Evolutionary conservation across 2,113 vertebrate species (phyloP).

Genomic region (Lagopus muta): DNA sequence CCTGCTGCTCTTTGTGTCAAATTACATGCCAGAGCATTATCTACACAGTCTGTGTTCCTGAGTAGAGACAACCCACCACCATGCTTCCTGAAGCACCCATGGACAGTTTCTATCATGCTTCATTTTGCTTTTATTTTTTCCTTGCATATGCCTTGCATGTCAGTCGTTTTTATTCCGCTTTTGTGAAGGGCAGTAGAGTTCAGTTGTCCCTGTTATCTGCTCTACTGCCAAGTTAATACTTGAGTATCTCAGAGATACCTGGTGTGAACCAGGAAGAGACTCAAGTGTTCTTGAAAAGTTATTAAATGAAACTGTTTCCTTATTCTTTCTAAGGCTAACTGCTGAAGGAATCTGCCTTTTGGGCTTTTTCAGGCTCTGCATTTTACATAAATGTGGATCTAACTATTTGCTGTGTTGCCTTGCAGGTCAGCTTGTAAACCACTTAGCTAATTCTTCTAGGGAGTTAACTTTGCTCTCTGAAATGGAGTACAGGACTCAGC

Average conservation of each 20-base stretch:
- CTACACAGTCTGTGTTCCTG: not conserved
- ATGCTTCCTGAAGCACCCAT: not conserved
- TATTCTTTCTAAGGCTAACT: not conserved
- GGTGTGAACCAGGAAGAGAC: not conserved
- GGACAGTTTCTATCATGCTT: not conserved
- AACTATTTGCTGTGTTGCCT: not conserved
- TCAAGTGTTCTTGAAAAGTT: not conserved
- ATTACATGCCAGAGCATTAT: rapidly evolving
- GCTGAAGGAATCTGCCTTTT: rapidly evolving
- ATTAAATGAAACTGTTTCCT: rapidly evolving
- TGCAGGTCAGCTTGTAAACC: slow-evolving; percentile 40
- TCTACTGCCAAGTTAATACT: not conserved
- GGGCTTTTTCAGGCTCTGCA: not conserved
- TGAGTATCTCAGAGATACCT: rapidly evolving
- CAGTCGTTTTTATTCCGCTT: rapidly evolving
- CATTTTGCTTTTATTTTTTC: not conserved
- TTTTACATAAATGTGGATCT: not conserved
- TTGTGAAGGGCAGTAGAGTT: not conserved
- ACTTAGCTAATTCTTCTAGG: not conserved
- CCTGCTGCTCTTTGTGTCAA: not conserved
- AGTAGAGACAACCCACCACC: rapidly evolving
- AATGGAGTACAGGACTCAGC: slow-evolving; percentile 77
- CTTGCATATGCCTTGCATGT: rapidly evolving
- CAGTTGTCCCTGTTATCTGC: not conserved
- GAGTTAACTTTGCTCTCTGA: slow-evolving; percentile 21